These are phyloP conservation scores for Lepidurus arcticus DNA, from an alignment of 1,140 invertebrate species.

Conservation along the genomic window DNA sequence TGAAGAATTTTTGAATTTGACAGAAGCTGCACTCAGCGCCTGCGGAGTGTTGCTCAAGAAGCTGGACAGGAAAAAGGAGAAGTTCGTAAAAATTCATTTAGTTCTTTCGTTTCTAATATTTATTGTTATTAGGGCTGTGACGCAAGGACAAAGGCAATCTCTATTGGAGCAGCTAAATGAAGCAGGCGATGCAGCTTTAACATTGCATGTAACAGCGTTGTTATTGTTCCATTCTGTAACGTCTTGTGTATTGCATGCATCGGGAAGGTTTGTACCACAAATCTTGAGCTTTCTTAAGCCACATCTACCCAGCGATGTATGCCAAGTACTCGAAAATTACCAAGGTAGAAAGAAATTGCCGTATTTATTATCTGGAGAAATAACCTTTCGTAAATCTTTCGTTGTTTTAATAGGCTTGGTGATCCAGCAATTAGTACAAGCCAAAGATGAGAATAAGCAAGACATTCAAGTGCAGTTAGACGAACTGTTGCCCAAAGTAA, in stretches of 20 bases:
- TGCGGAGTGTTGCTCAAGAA: constrained; percentile 75
- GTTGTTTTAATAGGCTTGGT: constrained; percentile 52
- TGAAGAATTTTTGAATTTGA: constrained; percentile 61
- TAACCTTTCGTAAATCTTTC: constrained; percentile 33
- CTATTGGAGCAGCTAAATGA: constrained; percentile 67
- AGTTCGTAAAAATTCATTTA: constrained; percentile 43
- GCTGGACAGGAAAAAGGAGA: constrained; percentile 80
- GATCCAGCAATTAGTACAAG: constrained; percentile 53
- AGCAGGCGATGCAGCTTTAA: constrained; percentile 65
- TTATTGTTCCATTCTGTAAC: constrained; percentile 75
- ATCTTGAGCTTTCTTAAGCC: constrained; percentile 67
- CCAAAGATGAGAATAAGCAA: constrained; percentile 46
- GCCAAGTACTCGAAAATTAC: constrained; percentile 58
- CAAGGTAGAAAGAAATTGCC: constrained; percentile 58
- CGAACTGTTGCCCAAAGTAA: constrained; percentile 48
- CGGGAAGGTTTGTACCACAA: constrained; percentile 79
- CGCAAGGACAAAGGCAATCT: constrained; percentile 70
- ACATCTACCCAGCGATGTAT: constrained; percentile 58
- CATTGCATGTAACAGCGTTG: constrained; percentile 72
- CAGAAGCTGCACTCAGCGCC: constrained; percentile 63
- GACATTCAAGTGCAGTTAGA: constrained; percentile 45
- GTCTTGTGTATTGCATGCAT: constrained; percentile 77
- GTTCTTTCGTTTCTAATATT: constrained; percentile 28
- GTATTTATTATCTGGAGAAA: neutral
- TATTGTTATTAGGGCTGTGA: constrained; percentile 50